These are phyloP conservation scores for Neopipo cinnamomea DNA, from an alignment of 2,113 vertebrate genomes.

Conservation along the genomic window DNA sequence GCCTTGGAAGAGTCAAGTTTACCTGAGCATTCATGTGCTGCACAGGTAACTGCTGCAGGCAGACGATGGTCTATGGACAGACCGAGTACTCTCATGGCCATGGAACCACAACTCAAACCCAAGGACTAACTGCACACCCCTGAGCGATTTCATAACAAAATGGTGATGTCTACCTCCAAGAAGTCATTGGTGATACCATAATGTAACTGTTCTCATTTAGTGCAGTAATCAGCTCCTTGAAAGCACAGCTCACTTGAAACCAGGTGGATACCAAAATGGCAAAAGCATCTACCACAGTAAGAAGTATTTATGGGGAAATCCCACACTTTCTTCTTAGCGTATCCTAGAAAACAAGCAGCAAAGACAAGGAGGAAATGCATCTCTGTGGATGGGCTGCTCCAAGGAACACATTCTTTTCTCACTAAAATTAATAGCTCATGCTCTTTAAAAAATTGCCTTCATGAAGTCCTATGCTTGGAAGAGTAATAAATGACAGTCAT, in stretches of 20 bases:
- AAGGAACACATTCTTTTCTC: neutral
- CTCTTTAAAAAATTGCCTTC: constrained; percentile 21
- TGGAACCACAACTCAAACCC: neutral
- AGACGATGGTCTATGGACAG: fast-evolving
- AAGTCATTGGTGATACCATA: neutral
- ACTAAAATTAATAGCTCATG: neutral
- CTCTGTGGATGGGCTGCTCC: neutral
- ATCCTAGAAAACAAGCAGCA: neutral
- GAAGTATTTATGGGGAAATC: neutral
- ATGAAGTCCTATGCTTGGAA: neutral
- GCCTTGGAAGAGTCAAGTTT: neutral
- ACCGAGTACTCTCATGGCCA: fast-evolving
- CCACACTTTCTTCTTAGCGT: neutral
- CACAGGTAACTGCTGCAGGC: neutral
- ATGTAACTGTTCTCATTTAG: neutral
- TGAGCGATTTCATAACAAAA: neutral
- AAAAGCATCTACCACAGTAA: neutral
- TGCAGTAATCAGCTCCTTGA: neutral
- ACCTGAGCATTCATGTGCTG: neutral
- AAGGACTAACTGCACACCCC: neutral
- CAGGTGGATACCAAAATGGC: neutral
- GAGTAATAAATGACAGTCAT: constrained; percentile 32
- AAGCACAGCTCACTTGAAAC: neutral
- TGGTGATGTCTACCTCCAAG: fast-evolving
- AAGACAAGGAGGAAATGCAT: neutral